These are phyloP conservation scores for Hanleya hanleyi DNA, from an alignment of 2,888 invertebrate genomes.

Conservation along the genomic window DNA sequence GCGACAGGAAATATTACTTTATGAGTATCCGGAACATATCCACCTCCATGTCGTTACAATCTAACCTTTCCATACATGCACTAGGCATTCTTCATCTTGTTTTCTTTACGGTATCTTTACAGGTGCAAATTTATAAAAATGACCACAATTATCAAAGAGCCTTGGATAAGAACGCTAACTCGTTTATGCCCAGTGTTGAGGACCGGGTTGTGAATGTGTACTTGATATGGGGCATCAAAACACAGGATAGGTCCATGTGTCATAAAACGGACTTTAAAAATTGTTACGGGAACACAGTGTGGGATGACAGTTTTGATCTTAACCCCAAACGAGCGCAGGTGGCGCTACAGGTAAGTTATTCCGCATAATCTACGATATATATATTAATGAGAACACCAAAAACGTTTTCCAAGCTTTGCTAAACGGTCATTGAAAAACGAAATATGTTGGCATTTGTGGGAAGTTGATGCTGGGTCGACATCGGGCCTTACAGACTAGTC, in stretches of 20 bases:
- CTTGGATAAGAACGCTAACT: slow-evolving; percentile 7
- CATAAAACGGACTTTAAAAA: slow-evolving; percentile 40
- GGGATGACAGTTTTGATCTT: slow-evolving; percentile 60
- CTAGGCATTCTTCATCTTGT: not conserved
- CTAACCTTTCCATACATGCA: too few relatives aligned
- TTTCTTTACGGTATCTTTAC: not conserved
- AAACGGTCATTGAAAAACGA: too few relatives aligned
- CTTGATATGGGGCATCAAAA: slow-evolving; percentile 42
- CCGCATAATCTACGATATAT: too few relatives aligned
- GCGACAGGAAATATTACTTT: too few relatives aligned
- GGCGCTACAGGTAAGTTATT: slow-evolving; percentile 63
- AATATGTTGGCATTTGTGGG: too few relatives aligned
- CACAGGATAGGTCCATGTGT: slow-evolving; percentile 39
- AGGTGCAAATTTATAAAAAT: slow-evolving; percentile 38
- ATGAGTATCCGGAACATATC: too few relatives aligned
- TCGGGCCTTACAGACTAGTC: too few relatives aligned
- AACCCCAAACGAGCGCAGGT: slow-evolving; percentile 55
- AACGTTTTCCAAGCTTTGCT: too few relatives aligned
- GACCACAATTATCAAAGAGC: slow-evolving; percentile 33
- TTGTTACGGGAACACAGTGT: slow-evolving; percentile 45
- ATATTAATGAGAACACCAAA: too few relatives aligned
- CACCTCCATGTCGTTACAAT: too few relatives aligned
- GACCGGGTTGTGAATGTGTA: slow-evolving; percentile 23
- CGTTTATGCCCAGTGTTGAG: slow-evolving; percentile 18
- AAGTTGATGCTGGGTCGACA: too few relatives aligned